Percentiles rank a stretch among this genome's conserved stretches.
These are phyloP conservation scores for Tretioscincus oriximinensis DNA, from an alignment of 2,113 vertebrate species.

Conservation along the genomic window DNA sequence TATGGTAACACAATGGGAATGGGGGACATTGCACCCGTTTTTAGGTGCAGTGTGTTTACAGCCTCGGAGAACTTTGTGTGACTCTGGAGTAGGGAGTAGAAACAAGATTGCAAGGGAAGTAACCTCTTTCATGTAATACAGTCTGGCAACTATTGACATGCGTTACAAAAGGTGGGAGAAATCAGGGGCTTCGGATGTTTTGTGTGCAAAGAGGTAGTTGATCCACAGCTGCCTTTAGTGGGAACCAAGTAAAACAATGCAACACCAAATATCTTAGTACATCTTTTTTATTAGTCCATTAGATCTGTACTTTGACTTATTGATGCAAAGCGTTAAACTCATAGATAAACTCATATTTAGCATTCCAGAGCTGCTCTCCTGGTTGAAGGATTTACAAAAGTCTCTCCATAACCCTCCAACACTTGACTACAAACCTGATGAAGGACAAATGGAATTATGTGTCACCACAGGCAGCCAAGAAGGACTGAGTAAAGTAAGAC, in stretches of 20 bases:
- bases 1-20: no score
- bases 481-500: conserved; percentile 88
- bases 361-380: conserved; percentile 88
- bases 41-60: no score
- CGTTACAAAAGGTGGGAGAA: no score
- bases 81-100: no score
- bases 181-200: no score
- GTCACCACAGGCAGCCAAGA: conserved; percentile 91
- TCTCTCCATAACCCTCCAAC: conserved; percentile 87
- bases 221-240: no score
- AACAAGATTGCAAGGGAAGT: no score
- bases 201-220: no score
- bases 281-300: not conserved
- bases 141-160: no score
- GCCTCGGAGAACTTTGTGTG: no score
- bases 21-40: no score
- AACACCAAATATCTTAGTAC: not conserved
- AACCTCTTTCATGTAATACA: no score
- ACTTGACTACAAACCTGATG: conserved; percentile 68
- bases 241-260: not conserved
- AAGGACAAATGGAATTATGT: conserved; percentile 89
- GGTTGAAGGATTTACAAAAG: conserved; percentile 89
- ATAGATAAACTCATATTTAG: conserved; percentile 70
- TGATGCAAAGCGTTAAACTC: not conserved
- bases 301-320: not conserved